Percentiles rank a stretch among this genome's conserved stretches.
Evolutionary conservation across 2,888 invertebrate species (phyloP).

Genomic region (Dasypogon diadema): DNA sequence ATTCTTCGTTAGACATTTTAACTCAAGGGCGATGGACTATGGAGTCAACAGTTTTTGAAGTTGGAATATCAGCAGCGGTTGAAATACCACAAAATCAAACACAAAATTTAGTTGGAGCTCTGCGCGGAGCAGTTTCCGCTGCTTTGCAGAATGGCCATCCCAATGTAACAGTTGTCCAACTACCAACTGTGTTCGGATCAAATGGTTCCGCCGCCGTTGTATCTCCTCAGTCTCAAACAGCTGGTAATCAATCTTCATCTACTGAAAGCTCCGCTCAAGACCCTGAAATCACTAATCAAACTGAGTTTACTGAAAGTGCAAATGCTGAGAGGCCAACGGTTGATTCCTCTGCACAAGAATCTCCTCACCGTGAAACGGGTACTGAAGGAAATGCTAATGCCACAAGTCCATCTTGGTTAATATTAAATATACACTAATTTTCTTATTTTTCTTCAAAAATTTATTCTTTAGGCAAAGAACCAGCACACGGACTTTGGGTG

Average conservation of each 20-base stretch:
- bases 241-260: constrained; percentile 1
- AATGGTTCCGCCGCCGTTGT: constrained; percentile 57
- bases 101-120: constrained; percentile 66
- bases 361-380: constrained; percentile 35
- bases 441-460: not conserved
- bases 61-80: constrained; percentile 66
- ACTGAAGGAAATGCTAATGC: constrained; percentile 56
- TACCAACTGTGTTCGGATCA: constrained; percentile 65
- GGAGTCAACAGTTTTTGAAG: constrained; percentile 69
- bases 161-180: constrained; percentile 66
- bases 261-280: not conserved
- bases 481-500: constrained; percentile 61
- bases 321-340: not conserved
- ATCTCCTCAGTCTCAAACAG: constrained; percentile 24
- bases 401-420: constrained; percentile 19
- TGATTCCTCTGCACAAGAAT: not conserved
- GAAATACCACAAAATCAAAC: constrained; percentile 66
- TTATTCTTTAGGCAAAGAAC: constrained; percentile 62
- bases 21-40: constrained; percentile 69
- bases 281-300: not conserved
- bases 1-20: constrained; percentile 67
- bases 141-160: constrained; percentile 65
- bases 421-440: constrained; percentile 16
- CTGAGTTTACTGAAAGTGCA: not conserved
- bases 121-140: constrained; percentile 68